phyloP scores from a whole-genome alignment of 2,797 vertebrate genomes.

The Catamblyrhynchus diadema region DNA sequence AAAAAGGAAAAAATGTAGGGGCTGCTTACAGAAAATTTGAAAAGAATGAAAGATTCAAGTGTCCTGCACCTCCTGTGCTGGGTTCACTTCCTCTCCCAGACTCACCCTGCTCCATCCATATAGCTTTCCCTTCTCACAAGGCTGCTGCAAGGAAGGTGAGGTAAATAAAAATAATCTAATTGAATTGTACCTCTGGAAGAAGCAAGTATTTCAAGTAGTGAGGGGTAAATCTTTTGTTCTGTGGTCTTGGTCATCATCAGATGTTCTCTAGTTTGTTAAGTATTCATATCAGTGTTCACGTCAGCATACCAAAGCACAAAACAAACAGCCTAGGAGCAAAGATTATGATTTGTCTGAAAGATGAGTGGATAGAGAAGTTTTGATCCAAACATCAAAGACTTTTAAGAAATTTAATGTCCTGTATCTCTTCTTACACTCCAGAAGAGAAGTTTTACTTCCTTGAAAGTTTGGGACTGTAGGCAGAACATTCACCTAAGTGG shows the following conservation, averaged over 20 bases:
- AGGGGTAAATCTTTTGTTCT: conserved; percentile 5
- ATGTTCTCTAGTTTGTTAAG: neutral
- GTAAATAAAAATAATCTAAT: neutral
- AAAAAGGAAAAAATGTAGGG: accelerated
- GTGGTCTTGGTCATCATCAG: conserved; percentile 7
- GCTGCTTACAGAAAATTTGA: neutral
- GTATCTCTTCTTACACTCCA: neutral
- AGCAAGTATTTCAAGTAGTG: neutral
- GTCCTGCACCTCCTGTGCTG: neutral
- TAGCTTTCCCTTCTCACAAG: neutral
- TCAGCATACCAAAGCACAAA: conserved; percentile 29
- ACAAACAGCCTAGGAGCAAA: neutral
- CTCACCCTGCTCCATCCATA: neutral
- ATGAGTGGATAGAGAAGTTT: neutral
- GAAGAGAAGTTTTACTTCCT: neutral
- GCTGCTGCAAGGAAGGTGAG: neutral
- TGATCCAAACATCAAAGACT: neutral
- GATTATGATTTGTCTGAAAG: neutral
- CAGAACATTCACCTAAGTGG: neutral
- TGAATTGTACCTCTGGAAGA: neutral
- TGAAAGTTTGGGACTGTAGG: neutral
- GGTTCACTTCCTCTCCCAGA: neutral
- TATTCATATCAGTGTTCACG: neutral
- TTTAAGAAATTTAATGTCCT: neutral
- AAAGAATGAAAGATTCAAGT: neutral